Evolutionary conservation across 2,113 vertebrate genomes (phyloP).

Genomic region (Calcarius ornatus): DNA sequence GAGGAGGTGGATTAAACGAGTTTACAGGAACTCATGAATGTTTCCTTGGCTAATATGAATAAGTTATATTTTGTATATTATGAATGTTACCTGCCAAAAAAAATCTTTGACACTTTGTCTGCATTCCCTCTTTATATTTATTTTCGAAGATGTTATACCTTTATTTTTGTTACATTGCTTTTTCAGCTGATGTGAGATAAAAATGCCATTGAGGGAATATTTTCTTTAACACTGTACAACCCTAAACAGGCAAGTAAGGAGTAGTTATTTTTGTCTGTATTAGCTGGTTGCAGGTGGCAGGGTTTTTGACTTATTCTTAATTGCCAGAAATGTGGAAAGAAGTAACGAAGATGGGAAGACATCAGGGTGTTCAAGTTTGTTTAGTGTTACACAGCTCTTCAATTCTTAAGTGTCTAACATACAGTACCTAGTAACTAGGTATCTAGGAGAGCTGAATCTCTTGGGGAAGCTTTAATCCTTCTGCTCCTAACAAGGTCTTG

Average conservation of each 20-base stretch:
- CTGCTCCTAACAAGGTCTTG: slow-evolving; percentile 61
- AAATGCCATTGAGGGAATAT: slow-evolving; percentile 69
- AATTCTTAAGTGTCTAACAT: slow-evolving; percentile 7
- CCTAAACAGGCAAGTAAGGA: slow-evolving; percentile 53
- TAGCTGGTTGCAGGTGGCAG: slow-evolving; percentile 65
- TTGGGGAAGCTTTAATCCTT: slow-evolving; percentile 56
- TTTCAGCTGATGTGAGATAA: slow-evolving; percentile 69
- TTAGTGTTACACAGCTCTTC: slow-evolving; percentile 46
- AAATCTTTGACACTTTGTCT: slow-evolving; percentile 55
- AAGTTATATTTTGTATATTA: slow-evolving; percentile 67
- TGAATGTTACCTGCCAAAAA: slow-evolving; percentile 69
- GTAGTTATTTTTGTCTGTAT: slow-evolving; percentile 52
- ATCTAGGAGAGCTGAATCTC: slow-evolving; percentile 55
- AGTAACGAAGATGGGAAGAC: neutral
- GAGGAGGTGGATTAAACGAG: slow-evolving; percentile 91
- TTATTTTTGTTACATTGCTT: slow-evolving; percentile 79
- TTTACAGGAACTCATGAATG: slow-evolving; percentile 50
- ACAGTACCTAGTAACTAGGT: slow-evolving; percentile 69
- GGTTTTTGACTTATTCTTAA: slow-evolving; percentile 62
- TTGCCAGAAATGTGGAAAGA: slow-evolving; percentile 36
- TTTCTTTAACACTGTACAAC: slow-evolving; percentile 68
- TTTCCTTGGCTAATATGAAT: slow-evolving; percentile 57
- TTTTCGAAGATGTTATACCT: slow-evolving; percentile 74
- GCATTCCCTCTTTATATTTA: slow-evolving; percentile 70
- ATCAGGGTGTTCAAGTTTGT: slow-evolving; percentile 43